Evolutionary conservation across 2,888 invertebrate species (phyloP).

Genomic region (Syrista parreyssii): DNA sequence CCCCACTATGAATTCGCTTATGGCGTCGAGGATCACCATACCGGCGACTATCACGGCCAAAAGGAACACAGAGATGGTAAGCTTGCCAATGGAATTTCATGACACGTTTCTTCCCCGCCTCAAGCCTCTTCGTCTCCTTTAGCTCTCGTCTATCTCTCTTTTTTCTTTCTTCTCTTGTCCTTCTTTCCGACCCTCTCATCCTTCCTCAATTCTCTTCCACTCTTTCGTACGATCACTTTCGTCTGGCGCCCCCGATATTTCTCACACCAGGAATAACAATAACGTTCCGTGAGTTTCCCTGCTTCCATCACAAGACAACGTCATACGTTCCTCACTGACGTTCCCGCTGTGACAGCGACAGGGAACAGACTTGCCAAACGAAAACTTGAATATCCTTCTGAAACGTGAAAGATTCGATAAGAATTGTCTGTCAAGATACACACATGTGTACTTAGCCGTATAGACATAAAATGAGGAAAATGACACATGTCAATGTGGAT

Average conservation of each 20-base stretch:
- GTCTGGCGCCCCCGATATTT: neutral
- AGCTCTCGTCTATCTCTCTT: neutral
- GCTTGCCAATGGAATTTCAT: slow-evolving; percentile 9
- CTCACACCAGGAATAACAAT: neutral
- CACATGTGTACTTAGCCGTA: no score
- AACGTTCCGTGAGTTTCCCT: neutral
- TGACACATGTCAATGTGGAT: neutral
- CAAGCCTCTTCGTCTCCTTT: neutral
- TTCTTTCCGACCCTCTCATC: neutral
- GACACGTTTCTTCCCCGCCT: neutral
- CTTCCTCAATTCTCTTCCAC: neutral
- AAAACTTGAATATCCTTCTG: neutral
- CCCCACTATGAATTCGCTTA: slow-evolving; percentile 60
- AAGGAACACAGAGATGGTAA: slow-evolving; percentile 65
- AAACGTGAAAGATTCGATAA: neutral
- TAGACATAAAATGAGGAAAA: neutral
- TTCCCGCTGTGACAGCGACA: neutral
- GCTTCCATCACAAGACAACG: neutral
- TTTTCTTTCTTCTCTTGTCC: neutral
- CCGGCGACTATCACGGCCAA: slow-evolving; percentile 65
- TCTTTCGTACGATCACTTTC: neutral
- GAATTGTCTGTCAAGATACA: neutral
- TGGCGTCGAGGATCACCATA: slow-evolving; percentile 59
- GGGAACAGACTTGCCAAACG: neutral
- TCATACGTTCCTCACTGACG: neutral